Evolutionary conservation across 1,140 invertebrate species (phyloP).

Genomic region (Lasioglossum albipes): DNA sequence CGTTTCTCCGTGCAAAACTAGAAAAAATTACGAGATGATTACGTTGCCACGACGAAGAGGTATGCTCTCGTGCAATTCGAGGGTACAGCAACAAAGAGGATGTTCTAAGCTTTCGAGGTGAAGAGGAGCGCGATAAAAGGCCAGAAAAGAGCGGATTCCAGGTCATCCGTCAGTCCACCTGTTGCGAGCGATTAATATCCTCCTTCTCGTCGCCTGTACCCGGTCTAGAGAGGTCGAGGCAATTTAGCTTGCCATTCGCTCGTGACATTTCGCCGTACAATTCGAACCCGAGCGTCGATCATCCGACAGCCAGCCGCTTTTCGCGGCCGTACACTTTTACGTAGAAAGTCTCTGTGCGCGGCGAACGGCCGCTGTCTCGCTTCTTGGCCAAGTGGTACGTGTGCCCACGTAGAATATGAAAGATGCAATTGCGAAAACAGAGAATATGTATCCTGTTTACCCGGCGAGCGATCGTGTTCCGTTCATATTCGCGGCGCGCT

Average conservation of each 20-base stretch:
- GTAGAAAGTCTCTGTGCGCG: not conserved
- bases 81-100: too few relatives aligned
- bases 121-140: too few relatives aligned
- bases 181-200: too few relatives aligned
- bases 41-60: too few relatives aligned
- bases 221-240: not conserved
- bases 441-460: not conserved
- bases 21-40: too few relatives aligned
- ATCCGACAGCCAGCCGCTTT: not conserved
- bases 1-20: too few relatives aligned
- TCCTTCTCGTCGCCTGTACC: too few relatives aligned
- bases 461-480: not conserved
- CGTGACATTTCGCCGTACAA: not conserved
- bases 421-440: not conserved
- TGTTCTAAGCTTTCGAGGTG: too few relatives aligned
- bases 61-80: too few relatives aligned
- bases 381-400: constrained; percentile 5
- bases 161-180: too few relatives aligned
- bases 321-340: not conserved
- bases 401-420: constrained; percentile 1
- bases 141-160: too few relatives aligned
- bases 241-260: not conserved
- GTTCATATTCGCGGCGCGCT: not conserved
- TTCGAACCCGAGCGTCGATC: not conserved
- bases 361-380: not conserved